Evolutionary conservation across 2,888 invertebrate genomes (phyloP), one percentile per base, ranked within the genome.

Genomic region (Polydesmus complanatus): DNA sequence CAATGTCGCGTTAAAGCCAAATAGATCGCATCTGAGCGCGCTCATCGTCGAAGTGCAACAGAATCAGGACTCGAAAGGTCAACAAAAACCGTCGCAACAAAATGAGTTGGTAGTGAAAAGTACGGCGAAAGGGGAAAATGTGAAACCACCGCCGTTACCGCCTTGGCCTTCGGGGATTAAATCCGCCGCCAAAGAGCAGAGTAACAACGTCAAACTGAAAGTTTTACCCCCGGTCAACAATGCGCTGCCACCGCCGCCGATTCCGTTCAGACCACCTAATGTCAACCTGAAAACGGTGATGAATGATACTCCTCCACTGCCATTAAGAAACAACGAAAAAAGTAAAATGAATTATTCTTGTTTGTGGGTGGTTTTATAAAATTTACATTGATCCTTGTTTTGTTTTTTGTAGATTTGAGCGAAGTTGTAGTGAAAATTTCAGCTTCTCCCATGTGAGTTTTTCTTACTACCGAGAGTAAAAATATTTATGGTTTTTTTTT

Each of bases 21-120:
- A 56, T 22, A n/a, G 27, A 11, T 56, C 56, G 21, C 56, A 56
- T 23, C 48, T 56, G 8, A 27, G 27, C 1, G 18, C 56, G 3
- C 25, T 56, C 19, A 56, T 56, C 11, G 22, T 8, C 14, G 56
- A 56, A 37, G 37, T 56, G 8, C 56, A 56, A 47, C 56, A 56
- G 14, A 37, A 37, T 8, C 14, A 14, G 5, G 5, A 14, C 14
- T 37, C 37, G 37, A 5, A 5, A 5, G 14, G 8, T 8, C 37
- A 5, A 37, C 37, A 37, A 37, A n/a, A n/a, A n/a, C n/a, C n/a
- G n/a, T n/a, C n/a, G n/a, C n/a, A n/a, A n/a, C n/a, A n/a, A n/a
- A n/a, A n/a, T n/a, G 37, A 37, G 37, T 37, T 37, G 37, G 37
- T 8, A 14, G 14, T 14, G 8, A 14, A 14, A 8, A 8, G 5